Evolutionary conservation across 2,797 vertebrate genomes (phyloP).

Genomic region (Danio aesculapii): DNA sequence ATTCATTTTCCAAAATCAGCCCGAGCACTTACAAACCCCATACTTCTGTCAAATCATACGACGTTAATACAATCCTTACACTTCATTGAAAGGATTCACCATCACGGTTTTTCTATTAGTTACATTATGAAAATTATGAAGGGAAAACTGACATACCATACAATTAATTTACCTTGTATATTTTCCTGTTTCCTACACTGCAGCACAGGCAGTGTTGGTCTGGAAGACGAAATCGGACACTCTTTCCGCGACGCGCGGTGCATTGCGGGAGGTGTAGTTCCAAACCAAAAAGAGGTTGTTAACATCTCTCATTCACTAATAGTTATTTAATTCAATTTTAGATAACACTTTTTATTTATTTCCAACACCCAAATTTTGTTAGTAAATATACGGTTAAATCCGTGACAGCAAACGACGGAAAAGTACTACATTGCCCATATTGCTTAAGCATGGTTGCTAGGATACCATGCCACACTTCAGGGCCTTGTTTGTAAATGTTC

Average conservation of each 20-base stretch:
- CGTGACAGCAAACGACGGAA: background rate
- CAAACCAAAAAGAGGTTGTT: background rate
- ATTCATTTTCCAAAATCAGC: background rate
- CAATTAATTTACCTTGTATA: background rate
- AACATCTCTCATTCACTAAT: background rate
- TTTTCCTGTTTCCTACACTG: background rate
- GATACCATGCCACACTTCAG: slow-evolving; percentile 5
- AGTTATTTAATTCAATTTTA: background rate
- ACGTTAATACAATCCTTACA: background rate
- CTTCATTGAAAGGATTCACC: no score
- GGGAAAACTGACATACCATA: background rate
- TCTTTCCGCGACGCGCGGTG: background rate
- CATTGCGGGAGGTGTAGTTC: slow-evolving; percentile 35
- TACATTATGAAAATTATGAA: background rate
- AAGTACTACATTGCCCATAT: background rate
- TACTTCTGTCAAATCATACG: background rate
- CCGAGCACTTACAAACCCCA: background rate
- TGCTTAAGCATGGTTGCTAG: slow-evolving; percentile 11
- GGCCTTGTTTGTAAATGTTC: background rate
- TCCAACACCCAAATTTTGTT: accelerated
- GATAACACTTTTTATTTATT: background rate
- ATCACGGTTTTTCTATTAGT: no score
- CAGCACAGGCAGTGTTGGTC: background rate
- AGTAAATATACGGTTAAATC: background rate
- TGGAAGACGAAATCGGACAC: background rate